These are phyloP conservation scores for Acipenser transmontanus DNA, from an alignment of 2,797 vertebrate species.

Conservation along the genomic window DNA sequence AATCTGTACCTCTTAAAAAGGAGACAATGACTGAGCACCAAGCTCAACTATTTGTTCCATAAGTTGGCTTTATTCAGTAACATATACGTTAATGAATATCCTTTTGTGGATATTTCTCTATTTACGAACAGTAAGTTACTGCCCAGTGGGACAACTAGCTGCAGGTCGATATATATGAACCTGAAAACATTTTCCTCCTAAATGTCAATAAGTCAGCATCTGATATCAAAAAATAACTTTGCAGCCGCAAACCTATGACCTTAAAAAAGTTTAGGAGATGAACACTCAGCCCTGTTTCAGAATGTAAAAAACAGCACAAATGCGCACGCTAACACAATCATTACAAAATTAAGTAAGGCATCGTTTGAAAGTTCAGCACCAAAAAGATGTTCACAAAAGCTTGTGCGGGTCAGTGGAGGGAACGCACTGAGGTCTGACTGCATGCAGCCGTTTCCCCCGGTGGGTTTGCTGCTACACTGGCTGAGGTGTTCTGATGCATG, in stretches of 20 bases:
- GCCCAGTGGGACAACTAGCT: slow-evolving; percentile 32
- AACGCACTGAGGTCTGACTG: slow-evolving; percentile 34
- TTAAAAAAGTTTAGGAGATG: slow-evolving; percentile 46
- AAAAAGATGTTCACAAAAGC: slow-evolving; percentile 48
- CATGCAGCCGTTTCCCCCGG: slow-evolving; percentile 16
- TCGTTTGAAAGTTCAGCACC: no score
- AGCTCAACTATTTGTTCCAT: neutral
- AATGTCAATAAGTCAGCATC: slow-evolving; percentile 39
- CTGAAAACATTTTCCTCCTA: slow-evolving; percentile 36
- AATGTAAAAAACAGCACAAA: slow-evolving; percentile 40
- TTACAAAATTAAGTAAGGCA: slow-evolving; percentile 36
- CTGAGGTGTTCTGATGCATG: slow-evolving; percentile 35
- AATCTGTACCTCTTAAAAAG: slow-evolving; percentile 15
- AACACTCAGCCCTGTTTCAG: slow-evolving; percentile 13
- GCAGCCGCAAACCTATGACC: slow-evolving; percentile 33
- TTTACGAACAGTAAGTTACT: neutral
- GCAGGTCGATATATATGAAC: slow-evolving; percentile 32
- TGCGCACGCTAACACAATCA: slow-evolving; percentile 42
- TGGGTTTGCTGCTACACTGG: slow-evolving; percentile 35
- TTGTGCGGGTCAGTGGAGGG: slow-evolving; percentile 25
- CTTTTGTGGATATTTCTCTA: no score
- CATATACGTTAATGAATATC: no score
- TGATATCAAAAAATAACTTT: slow-evolving; percentile 53
- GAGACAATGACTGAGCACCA: slow-evolving; percentile 8
- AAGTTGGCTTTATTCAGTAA: neutral